Evolutionary conservation across 2,113 vertebrate genomes (phyloP).

Genomic region (Odocoileus virginianus): DNA sequence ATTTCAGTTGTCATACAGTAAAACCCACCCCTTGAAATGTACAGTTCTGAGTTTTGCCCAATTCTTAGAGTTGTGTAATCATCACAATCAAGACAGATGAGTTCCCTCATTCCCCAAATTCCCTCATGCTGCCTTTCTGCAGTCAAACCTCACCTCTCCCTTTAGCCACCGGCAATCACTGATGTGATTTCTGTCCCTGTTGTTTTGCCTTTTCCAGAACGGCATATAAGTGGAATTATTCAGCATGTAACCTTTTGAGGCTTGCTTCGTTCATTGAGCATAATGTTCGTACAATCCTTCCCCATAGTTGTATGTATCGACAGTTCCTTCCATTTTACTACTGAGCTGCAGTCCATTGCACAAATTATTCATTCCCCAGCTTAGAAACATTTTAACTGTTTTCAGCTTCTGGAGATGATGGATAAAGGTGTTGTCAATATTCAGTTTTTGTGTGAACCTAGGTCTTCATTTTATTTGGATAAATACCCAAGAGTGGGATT

Average conservation of each 20-base stretch:
- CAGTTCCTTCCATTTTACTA: background rate
- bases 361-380: background rate
- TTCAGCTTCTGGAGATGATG: background rate
- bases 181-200: background rate
- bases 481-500: background rate
- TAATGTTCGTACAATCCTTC: background rate
- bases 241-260: background rate
- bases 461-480: background rate
- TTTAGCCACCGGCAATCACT: background rate
- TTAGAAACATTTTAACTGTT: background rate
- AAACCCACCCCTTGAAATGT: background rate
- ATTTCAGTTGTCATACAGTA: background rate
- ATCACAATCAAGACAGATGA: background rate
- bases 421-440: background rate
- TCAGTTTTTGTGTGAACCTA: background rate
- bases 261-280: background rate
- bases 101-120: background rate
- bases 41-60: background rate
- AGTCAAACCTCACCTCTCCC: background rate
- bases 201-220: background rate
- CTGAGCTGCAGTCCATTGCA: background rate
- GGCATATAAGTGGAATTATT: background rate
- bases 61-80: background rate
- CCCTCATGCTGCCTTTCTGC: background rate
- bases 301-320: fast-evolving